Conservation (phyloP, 2,113 vertebrate genomes). For the Phalacrocorax pelagicus region DNA sequence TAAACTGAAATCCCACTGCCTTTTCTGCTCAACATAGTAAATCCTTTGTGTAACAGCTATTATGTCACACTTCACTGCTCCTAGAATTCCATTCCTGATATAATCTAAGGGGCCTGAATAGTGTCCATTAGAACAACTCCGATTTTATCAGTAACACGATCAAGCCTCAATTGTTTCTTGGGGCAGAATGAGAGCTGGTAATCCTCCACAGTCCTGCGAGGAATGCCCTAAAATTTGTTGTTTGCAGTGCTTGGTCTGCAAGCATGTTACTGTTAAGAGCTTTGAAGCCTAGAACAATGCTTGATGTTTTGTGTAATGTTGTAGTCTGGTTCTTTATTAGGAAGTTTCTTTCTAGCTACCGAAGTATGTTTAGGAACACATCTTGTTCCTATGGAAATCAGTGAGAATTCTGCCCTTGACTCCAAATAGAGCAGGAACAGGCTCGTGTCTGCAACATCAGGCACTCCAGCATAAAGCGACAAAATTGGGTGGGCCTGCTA, state of each 20-base stretch:
- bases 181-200: background rate
- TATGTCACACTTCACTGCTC: background rate
- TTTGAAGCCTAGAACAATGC: background rate
- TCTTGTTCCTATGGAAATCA: slow-evolving; percentile 54
- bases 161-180: background rate
- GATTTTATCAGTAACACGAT: background rate
- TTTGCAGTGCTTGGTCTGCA: background rate
- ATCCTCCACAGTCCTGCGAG: background rate
- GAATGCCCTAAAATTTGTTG: background rate
- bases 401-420: slow-evolving; percentile 27
- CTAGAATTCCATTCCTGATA: background rate
- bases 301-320: background rate
- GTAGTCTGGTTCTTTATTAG: slow-evolving; percentile 26
- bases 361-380: slow-evolving; percentile 59
- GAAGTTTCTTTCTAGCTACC: slow-evolving; percentile 41
- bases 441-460: slow-evolving; percentile 17
- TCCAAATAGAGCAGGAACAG: slow-evolving; percentile 15
- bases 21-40: background rate
- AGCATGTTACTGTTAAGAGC: background rate
- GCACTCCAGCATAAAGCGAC: background rate
- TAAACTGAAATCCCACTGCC: background rate
- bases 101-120: background rate
- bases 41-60: background rate
- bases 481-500: slow-evolving; percentile 23
- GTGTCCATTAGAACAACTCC: background rate